Evolutionary conservation across 2,888 invertebrate genomes (phyloP).

Genomic region (Philopedon plagiatum): DNA sequence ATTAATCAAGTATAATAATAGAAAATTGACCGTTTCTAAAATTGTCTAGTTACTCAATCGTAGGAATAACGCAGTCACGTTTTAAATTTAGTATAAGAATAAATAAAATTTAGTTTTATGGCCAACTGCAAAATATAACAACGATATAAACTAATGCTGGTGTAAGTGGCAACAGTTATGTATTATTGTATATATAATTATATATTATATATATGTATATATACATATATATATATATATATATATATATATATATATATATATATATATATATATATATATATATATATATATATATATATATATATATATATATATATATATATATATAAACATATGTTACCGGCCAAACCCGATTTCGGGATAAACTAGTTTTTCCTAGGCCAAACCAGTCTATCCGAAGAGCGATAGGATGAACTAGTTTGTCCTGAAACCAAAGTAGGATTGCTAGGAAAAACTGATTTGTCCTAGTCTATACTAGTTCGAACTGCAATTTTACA

Average conservation of each 20-base stretch:
- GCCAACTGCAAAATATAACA: background rate
- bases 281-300: conserved; percentile 13
- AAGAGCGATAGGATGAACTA: too few relatives aligned
- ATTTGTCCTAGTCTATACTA: too few relatives aligned
- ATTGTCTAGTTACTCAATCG: conserved; percentile 14
- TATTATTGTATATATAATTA: conserved; percentile 1
- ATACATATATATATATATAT: conserved; percentile 18
- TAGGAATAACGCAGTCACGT: conserved; percentile 10
- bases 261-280: background rate
- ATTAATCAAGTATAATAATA: conserved; percentile 13
- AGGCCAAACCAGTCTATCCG: too few relatives aligned
- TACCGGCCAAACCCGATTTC: too few relatives aligned
- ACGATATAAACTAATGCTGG: too few relatives aligned
- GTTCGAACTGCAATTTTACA: too few relatives aligned
- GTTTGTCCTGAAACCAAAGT: too few relatives aligned
- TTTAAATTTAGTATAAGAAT: conserved; percentile 13
- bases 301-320: conserved; percentile 17
- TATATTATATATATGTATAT: conserved; percentile 11
- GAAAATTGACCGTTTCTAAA: conserved; percentile 11
- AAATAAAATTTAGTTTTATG: background rate
- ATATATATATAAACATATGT: too few relatives aligned
- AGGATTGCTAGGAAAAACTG: too few relatives aligned
- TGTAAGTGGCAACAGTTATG: too few relatives aligned
- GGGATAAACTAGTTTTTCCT: too few relatives aligned
- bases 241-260: conserved; percentile 17